Evolutionary conservation across 2,888 invertebrate genomes (phyloP), one percentile per base, ranked within the genome.

Genomic region (Trichogramma evanescens): DNA sequence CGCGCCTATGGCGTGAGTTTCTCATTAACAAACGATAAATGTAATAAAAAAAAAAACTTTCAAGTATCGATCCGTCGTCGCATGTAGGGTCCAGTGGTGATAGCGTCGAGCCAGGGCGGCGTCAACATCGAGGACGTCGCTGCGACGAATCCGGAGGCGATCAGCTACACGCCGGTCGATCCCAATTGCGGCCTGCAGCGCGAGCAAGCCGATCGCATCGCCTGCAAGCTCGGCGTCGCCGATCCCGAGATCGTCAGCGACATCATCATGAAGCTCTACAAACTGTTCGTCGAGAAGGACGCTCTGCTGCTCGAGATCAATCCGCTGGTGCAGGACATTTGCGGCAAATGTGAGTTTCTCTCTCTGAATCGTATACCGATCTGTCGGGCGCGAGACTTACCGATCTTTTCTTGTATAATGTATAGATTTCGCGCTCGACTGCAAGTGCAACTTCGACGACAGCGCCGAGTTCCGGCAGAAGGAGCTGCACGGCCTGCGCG

Each of bases 61-160:
- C 13, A 13, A 26, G 26, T 8, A 6, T 54, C 51, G 7, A 4
- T 4, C 10, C 57, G 61, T 26, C 54, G 64, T 65, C 54, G 56
- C 65, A 53, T 71, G 52, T 71, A 93, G 92, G 95, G 95, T 53
- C 95, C 95, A 8, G 94, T 95, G 8, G 83, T 95, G 64, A 93
- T 96, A 70, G 93, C 93, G 5, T 95, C 95, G 3, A 88, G 91
- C 6, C 92, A 94, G 80, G 95, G 95, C 59, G 95, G 95, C 71
- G 89, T 96, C 45, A 93, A 93, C 76, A 95, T 95, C 73, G 95
- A 95, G 79, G 94, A 95, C 72, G 93, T 95, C 8, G 95, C 94
- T 50, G 88, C 87, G 0, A 87, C 89, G 71, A 90, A 86, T 75
- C 95, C 95, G 0, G 87, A 89, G 8, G 93, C 94, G 39, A 93